phyloP scores from a whole-genome alignment of 2,888 invertebrate genomes.

The Campoplex nolae region DNA sequence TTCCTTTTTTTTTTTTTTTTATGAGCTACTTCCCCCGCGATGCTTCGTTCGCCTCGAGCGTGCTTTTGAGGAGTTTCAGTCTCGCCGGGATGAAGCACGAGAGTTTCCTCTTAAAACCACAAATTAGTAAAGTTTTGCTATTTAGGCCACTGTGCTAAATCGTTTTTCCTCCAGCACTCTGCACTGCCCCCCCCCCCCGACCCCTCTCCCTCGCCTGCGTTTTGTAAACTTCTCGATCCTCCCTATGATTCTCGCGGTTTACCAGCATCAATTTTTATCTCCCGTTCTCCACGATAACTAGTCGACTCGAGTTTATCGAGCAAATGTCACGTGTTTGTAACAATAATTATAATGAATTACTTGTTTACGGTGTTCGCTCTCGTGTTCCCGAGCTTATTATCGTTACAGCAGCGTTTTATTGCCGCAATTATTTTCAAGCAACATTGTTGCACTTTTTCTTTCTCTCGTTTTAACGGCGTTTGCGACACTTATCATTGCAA shows the following conservation, averaged over 20 bases:
- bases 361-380: conserved; percentile 14
- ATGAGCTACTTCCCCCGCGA: background rate
- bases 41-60: background rate
- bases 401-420: background rate
- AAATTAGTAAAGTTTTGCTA: conserved; percentile 56
- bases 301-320: conserved; percentile 44
- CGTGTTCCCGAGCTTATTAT: background rate
- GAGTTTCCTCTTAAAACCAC: conserved; percentile 19
- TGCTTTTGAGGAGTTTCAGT: background rate
- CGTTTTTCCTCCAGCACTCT: background rate
- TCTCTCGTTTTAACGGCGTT: background rate
- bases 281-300: conserved; percentile 24
- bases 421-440: background rate
- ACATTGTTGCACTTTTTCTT: background rate
- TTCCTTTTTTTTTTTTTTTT: background rate
- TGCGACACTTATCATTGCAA: background rate
- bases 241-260: background rate
- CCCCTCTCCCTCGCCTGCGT: background rate
- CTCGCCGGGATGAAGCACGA: background rate
- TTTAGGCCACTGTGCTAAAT: conserved; percentile 39
- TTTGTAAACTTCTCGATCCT: background rate
- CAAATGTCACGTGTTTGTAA: conserved; percentile 13
- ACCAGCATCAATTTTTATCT: conserved; percentile 7
- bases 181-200: background rate
- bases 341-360: conserved; percentile 11